These are phyloP conservation scores for Bombus confusus DNA, from an alignment of 1,140 invertebrate species.

Conservation along the genomic window DNA sequence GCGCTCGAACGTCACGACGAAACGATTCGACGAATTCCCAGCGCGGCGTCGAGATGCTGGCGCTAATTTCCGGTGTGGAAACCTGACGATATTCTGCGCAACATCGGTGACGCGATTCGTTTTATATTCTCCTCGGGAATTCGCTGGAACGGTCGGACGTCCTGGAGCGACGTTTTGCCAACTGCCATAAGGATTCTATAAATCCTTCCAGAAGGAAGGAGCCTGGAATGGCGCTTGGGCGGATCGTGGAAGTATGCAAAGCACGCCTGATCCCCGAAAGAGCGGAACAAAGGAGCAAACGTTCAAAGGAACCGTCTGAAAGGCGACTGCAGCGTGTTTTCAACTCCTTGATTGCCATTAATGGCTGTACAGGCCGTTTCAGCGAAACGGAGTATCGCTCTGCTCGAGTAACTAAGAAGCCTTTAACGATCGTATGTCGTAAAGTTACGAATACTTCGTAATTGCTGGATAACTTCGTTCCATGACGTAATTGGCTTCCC, in stretches of 20 bases:
- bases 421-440: neutral
- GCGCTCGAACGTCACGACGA: slow-evolving; percentile 1
- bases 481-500: neutral
- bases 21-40: slow-evolving; percentile 9
- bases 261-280: neutral
- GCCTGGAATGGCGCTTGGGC: neutral
- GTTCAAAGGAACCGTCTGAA: neutral
- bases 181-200: neutral
- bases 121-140: neutral
- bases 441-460: neutral
- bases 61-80: slow-evolving; percentile 31
- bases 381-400: neutral
- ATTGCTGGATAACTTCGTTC: neutral
- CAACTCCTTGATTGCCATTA: neutral
- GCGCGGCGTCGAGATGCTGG: too few species aligned
- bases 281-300: neutral
- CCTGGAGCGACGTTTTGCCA: neutral
- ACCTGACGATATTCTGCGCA: neutral
- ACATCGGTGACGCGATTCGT: neutral
- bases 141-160: neutral
- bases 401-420: neutral
- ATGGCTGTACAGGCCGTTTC: neutral
- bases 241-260: neutral
- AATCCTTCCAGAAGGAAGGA: neutral
- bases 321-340: neutral